Evolutionary conservation across 2,113 vertebrate species (phyloP).

Genomic region (Tragelaphus imberbis): DNA sequence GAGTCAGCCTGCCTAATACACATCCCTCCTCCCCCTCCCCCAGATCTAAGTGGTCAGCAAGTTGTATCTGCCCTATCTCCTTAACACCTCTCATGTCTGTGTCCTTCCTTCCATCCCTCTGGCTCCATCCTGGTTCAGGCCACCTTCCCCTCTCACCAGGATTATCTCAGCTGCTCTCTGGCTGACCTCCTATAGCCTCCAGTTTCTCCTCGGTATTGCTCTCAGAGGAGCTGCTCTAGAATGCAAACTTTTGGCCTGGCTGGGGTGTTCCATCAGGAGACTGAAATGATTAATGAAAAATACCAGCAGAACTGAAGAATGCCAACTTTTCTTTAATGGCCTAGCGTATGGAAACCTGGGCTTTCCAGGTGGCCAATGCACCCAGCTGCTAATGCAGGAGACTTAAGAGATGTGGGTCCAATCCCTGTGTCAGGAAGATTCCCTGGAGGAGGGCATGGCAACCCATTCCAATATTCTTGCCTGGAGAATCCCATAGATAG

Average conservation of each 20-base stretch:
- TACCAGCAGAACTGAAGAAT: neutral
- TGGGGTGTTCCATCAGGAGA: neutral
- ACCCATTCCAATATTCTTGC: neutral
- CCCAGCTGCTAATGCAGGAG: neutral
- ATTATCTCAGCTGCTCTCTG: neutral
- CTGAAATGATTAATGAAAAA: neutral
- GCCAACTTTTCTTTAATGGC: neutral
- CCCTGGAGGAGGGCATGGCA: neutral
- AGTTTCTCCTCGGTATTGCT: neutral
- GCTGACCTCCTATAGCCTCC: neutral
- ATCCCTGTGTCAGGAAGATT: neutral
- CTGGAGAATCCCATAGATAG: neutral
- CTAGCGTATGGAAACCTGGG: neutral
- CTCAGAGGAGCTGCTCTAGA: neutral
- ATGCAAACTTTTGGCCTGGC: neutral
- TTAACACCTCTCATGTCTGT: neutral
- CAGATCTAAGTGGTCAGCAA: neutral
- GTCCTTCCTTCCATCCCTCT: neutral
- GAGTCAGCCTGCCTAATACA: neutral
- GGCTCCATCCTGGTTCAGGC: neutral
- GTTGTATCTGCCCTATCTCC: neutral
- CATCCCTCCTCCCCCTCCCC: neutral
- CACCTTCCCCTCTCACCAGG: neutral
- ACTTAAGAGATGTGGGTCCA: neutral
- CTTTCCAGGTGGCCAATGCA: neutral